Percentiles rank a stretch among this genome's conserved stretches.
phyloP scores from a whole-genome alignment of 2,888 invertebrate species.

The Yponomeuta cagnagella region DNA sequence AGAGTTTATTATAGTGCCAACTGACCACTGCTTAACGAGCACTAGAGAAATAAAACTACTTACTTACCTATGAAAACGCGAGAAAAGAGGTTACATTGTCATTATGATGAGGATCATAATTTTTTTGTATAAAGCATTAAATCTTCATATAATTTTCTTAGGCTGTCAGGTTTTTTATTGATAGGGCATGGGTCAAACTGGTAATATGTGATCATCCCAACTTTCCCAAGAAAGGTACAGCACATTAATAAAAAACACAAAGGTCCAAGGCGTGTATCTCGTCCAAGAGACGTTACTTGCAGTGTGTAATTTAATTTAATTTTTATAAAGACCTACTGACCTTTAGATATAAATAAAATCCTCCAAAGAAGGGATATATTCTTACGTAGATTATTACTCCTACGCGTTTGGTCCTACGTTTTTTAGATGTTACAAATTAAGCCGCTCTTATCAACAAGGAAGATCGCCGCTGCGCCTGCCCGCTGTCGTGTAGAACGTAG shows the following conservation, averaged over 20 bases:
- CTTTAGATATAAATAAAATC: background rate
- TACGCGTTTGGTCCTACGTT: background rate
- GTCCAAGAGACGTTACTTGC: background rate
- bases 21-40: background rate
- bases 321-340: background rate
- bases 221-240: background rate
- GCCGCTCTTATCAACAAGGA: background rate
- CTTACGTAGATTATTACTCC: background rate
- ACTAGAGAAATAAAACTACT: background rate
- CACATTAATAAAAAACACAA: background rate
- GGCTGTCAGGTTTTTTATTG: background rate
- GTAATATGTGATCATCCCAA: background rate
- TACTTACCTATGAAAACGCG: too few relatives aligned
- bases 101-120: background rate
- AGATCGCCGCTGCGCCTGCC: background rate
- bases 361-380: background rate
- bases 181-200: background rate
- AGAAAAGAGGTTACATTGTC: background rate
- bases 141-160: background rate
- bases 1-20: background rate
- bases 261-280: background rate
- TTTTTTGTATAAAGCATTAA: background rate
- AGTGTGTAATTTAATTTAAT: slow-evolving; percentile 1
- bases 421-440: background rate
- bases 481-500: background rate